Base-by-base conservation (phyloP, 2,113 vertebrate species). In the Oceanodroma tethys region DNA sequence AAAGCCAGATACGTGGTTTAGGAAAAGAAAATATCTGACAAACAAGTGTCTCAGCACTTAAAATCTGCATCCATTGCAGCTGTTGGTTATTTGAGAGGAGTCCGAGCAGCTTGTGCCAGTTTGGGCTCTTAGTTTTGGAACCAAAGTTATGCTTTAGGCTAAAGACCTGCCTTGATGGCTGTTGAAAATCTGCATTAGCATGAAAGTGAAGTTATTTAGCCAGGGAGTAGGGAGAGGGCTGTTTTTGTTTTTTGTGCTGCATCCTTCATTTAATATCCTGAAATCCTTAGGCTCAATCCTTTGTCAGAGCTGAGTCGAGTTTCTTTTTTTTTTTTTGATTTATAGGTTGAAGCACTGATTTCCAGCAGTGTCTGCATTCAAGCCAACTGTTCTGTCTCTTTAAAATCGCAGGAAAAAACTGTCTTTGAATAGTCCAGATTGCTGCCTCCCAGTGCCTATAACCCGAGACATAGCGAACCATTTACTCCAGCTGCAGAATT, bases 381-480 rank as follows among this genome's bases (percentile, higher is more conserved):
- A 3, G 50, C 52, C 71, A 66, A 0, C 55, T 40, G 70, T 23
- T 71, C 83, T 88, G 62, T 88, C 84, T 66, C 93, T 76, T 85
- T 86, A 78, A 76, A 86, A 20, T 36, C 2, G 0, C 1, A n/a
- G 67, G 48, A 43, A 60, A 14, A 70, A 65, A 1, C 45, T 55
- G 40, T 4, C 7, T 75, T 7, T 68, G 78, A 10, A 1, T 29
- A 48, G 40, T 38, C 38, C 50, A 16, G 58, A 4, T n/a, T 62
- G 48, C 73, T 89, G 79, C 91, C 70, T 93, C 40, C 50, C 70
- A 2, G 36, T 34, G 47, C 76, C 36, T 38, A 0, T 43, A 65
- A 8, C 65, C 71, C 1, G 2, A 36, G 40, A 34, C 25, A 1
- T 0, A 10, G 73, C 10, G 50, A 62, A 2, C 58, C 25, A 0